These are phyloP conservation scores for Schizotus pectinicornis DNA, from an alignment of 2,888 invertebrate genomes.

Conservation along the genomic window DNA sequence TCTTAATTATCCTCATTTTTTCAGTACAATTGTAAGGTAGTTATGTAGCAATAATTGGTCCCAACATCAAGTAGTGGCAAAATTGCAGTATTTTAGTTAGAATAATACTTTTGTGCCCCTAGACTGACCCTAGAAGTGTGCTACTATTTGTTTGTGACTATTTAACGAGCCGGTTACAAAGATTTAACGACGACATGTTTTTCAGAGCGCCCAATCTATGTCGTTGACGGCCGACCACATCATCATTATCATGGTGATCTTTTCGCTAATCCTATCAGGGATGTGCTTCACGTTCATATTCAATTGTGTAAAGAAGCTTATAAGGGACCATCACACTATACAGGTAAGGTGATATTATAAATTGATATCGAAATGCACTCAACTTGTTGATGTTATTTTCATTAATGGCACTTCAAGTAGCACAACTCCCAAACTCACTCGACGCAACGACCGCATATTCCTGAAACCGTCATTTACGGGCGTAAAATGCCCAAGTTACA, in stretches of 20 bases:
- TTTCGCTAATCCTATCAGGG: constrained; percentile 83
- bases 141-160: background rate
- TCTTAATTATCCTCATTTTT: too few species aligned
- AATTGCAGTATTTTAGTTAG: too few species aligned
- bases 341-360: constrained; percentile 66
- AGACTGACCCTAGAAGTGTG: too few species aligned
- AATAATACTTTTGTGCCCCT: too few species aligned
- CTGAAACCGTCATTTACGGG: background rate
- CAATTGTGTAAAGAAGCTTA: constrained; percentile 85
- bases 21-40: too few species aligned
- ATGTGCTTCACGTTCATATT: constrained; percentile 89
- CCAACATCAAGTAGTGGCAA: too few species aligned
- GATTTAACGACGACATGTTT: constrained; percentile 15
- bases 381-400: background rate
- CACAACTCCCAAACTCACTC: background rate
- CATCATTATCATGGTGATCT: constrained; percentile 85
- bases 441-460: background rate
- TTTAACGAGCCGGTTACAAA: too few species aligned
- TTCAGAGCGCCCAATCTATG: constrained; percentile 50
- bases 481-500: background rate
- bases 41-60: too few species aligned
- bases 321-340: constrained; percentile 85
- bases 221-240: constrained; percentile 72
- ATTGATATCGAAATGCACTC: too few species aligned
- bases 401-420: background rate